Evolutionary conservation across 2,888 invertebrate species (phyloP), one percentile per base, ranked within the genome.

Genomic region (Leucoptera coffeella): DNA sequence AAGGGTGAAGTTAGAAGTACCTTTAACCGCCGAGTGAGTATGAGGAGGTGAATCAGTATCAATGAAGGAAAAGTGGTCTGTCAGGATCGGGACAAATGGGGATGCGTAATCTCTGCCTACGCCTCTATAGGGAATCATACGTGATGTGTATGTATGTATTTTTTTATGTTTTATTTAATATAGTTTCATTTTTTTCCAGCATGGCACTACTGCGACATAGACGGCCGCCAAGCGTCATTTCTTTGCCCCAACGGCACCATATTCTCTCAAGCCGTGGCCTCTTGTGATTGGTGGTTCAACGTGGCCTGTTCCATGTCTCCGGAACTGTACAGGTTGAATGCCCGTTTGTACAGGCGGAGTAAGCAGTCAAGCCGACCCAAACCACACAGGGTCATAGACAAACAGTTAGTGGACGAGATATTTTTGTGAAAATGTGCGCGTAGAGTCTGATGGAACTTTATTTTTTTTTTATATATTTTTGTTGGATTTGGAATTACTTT

Each of bases 231-330:
- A 52, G 88, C 89, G 4, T 83, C 85, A 12, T 90, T 90, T 61
- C 74, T 90, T 32, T 90, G 90, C 41, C 89, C 90, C 25, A 90
- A 90, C 53, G 85, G 85, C 34, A 85, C 85, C 5, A 80, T 85
- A 43, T 85, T 85, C 69, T 83, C 82, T 3, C 85, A 85, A 50
- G 80, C 77, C 9, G 78, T 89, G 32, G 82, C 88, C 38, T 82
- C 83, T n/a, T 85, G 85, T 44, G 86, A 86, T 55, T 86, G 85
- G 85, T 86, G 85, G 85, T 86, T 85, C 67, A 85, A 90, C 60
- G 90, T 90, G 11, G 75, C 86, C 27, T 90, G 90, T 50, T 80
- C 88, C 37, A 69, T 89, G 24, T 88, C 88, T 22, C 81, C 83
- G 13, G 80, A 84, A 27, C 76, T 90, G 15, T 91, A 90, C 52